Base-by-base conservation (phyloP, 2,797 vertebrate genomes). In the Eulemur mongoz region DNA sequence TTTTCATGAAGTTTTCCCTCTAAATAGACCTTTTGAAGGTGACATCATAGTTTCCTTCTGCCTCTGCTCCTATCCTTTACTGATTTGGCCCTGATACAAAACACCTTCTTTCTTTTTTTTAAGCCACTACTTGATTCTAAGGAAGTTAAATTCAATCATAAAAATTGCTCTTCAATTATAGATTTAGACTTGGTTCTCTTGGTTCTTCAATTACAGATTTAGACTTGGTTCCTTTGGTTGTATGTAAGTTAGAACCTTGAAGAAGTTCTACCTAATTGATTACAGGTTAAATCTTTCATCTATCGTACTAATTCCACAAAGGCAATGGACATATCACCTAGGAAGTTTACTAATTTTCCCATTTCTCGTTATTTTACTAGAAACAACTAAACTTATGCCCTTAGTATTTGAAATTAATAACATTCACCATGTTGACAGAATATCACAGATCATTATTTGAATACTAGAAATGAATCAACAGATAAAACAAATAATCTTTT, bases 381-480 rank as follows among this genome's bases (percentile, higher is more conserved):
- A 83, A 87, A 93, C 50, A 59, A 59, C 57, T 59, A 85, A 13
- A 82, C 32, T 48, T 80, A 59, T 4, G 1, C 45, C n/a, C 23
- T 85, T 73, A 48, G 48, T 80, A 61, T 95, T 87, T 93, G 69
- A 95, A 97, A 81, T 84, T 50, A 85, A 78, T 88, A 81, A 72
- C 73, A 80, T 87, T 93, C 76, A 79, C 38, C 63, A 43, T 88
- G 73, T 92, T 90, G 78, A 91, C 25, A 94, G 82, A 95, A 67
- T 25, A 65, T 61, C 70, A 84, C 50, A 93, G 76, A 86, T 94
- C n/a, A 93, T 95, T 93, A 67, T 91, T 94, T 95, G 79, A 92
- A 43, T 86, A 59, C 54, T 85, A 85, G 54, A 88, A 95, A 89
- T 93, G 75, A 95, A 85, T 81, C 61, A 5, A 30, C 11, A 38